Evolutionary conservation across 2,113 vertebrate genomes (phyloP).

Genomic region (Thunnus thynnus): DNA sequence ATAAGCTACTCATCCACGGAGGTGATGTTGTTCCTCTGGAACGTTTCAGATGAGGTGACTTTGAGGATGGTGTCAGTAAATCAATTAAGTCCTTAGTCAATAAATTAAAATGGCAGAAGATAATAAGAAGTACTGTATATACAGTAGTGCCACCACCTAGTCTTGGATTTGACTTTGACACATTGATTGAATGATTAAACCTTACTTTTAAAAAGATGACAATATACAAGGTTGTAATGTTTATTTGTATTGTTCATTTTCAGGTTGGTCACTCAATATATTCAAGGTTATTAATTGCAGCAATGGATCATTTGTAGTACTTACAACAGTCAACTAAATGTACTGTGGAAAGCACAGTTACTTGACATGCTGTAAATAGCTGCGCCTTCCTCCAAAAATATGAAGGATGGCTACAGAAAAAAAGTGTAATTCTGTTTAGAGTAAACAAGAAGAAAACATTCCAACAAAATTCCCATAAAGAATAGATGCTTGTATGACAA

Average conservation of each 20-base stretch:
- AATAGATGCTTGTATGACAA: constrained; percentile 4
- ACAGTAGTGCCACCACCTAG: constrained; percentile 31
- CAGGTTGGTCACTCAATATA: constrained; percentile 31
- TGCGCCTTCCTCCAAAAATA: background rate
- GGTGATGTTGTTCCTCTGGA: constrained; percentile 51
- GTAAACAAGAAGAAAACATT: background rate
- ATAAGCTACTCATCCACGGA: constrained; percentile 31
- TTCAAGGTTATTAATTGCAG: constrained; percentile 53
- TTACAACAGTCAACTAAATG: background rate
- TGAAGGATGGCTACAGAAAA: background rate
- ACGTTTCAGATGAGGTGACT: constrained; percentile 72
- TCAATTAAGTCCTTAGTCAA: constrained; percentile 71
- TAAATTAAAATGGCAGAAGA: constrained; percentile 72
- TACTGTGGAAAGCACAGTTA: background rate
- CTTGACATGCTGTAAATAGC: background rate
- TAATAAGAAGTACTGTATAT: constrained; percentile 54
- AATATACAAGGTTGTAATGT: background rate
- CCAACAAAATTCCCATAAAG: background rate
- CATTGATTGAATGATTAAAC: constrained; percentile 62
- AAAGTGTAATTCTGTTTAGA: background rate
- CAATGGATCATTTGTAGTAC: constrained; percentile 21
- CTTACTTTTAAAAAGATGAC: constrained; percentile 45
- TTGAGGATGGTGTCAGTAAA: constrained; percentile 73
- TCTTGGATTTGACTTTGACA: constrained; percentile 74
- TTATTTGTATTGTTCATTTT: constrained; percentile 44